These are phyloP conservation scores for Sylvicapra grimmia DNA, from an alignment of 2,113 vertebrate genomes.

Conservation along the genomic window DNA sequence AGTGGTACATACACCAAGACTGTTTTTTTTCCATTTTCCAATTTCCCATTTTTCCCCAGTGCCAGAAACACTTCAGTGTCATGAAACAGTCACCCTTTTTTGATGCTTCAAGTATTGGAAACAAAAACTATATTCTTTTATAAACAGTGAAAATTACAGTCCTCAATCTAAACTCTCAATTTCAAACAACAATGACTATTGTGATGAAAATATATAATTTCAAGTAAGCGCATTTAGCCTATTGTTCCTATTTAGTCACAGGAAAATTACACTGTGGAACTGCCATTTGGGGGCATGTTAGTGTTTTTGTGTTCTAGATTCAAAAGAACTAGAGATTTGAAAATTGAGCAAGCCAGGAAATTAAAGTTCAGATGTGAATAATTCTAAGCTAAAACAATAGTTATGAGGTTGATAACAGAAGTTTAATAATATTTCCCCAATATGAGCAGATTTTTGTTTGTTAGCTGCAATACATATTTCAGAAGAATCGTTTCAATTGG, in stretches of 20 bases:
- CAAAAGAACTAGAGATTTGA: neutral
- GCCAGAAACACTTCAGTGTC: neutral
- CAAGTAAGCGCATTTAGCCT: neutral
- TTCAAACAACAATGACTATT: neutral
- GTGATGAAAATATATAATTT: neutral
- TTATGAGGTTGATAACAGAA: neutral
- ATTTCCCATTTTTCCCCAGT: neutral
- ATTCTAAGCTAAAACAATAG: neutral
- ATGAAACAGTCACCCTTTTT: neutral
- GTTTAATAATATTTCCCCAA: neutral
- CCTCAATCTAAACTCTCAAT: neutral
- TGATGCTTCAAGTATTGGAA: neutral
- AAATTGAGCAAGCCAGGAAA: neutral
- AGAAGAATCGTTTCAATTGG: neutral
- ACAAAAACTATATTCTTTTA: neutral
- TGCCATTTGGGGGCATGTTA: neutral
- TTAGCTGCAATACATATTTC: neutral
- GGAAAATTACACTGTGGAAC: neutral
- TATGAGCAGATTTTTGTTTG: neutral
- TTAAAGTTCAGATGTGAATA: neutral
- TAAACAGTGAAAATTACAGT: neutral
- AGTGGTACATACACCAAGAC: neutral
- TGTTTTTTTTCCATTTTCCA: neutral
- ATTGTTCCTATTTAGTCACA: neutral
- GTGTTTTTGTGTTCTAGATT: neutral